phyloP scores from a whole-genome alignment of 2,113 vertebrate species.

The Notarius quadriscutis region DNA sequence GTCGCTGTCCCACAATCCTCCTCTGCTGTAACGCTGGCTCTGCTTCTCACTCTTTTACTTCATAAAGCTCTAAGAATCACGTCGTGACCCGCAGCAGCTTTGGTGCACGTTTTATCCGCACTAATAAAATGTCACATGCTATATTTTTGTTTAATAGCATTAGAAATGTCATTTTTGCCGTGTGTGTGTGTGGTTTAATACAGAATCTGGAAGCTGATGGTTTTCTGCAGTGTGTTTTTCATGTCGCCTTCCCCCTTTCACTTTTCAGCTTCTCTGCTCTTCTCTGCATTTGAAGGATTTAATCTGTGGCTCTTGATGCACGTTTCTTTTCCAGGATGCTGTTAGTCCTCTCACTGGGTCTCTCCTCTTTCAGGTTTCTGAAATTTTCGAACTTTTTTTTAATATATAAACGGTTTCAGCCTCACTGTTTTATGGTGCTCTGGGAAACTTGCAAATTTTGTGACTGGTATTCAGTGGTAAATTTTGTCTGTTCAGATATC shows the following conservation, averaged over 20 bases:
- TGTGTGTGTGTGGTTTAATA: neutral
- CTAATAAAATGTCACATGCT: neutral
- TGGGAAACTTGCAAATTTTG: neutral
- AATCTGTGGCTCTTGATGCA: neutral
- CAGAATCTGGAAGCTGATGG: neutral
- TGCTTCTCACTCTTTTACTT: neutral
- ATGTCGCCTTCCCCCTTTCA: neutral
- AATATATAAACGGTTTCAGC: neutral
- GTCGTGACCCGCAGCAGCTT: neutral
- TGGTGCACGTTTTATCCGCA: neutral
- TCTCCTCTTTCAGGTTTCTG: neutral
- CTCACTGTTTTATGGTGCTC: neutral
- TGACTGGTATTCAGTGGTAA: neutral
- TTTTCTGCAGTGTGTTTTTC: neutral
- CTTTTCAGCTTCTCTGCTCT: neutral
- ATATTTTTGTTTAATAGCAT: neutral
- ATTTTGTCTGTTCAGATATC: neutral
- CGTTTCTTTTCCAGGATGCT: neutral
- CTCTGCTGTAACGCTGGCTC: neutral
- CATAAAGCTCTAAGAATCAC: neutral
- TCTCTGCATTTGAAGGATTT: neutral
- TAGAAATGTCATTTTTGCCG: neutral
- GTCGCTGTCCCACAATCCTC: slow-evolving; percentile 4
- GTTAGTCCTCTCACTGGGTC: neutral
- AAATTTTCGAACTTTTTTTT: neutral